Base-by-base conservation (phyloP, 2,113 vertebrate genomes). In the Ceyx melanurus region DNA sequence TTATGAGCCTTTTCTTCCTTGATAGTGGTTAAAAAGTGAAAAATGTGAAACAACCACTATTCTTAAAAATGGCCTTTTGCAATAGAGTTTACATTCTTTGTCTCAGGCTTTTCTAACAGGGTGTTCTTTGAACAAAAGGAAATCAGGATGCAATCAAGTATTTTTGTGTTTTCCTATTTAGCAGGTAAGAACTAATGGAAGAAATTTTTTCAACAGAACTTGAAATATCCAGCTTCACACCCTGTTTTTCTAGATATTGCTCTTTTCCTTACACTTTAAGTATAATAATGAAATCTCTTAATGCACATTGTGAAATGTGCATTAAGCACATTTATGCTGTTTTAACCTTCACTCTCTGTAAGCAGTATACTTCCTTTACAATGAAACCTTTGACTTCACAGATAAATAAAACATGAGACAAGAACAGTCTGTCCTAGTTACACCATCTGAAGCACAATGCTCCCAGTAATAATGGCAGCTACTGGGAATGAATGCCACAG, bases 391-490 rank as follows among this genome's bases (percentile, higher is more conserved):
- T 54, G 70, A 22, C 65, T 92, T 80, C 25, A 33, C 25, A 46
- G 70, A 62, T 91, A 68, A 83, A 94, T 74, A 79, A 93, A 94
- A 89, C 54, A 79, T 50, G 29, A 67, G 25, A 50, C n/a, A 31
- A 68, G 75, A 89, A 58, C 35, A 61, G 28, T 45, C 40, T 93
- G 77, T 50, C 81, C 81, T 76, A 79, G 57, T 93, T 94, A 71
- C 5, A 1, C 17, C 43, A 0, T n/a, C 23, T 65, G 9, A 62
- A 75, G 66, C 57, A 76, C 19, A 78, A 5, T 6, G 5, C 17
- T n/a, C 22, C 58, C 43, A 76, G 60, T 74, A 85, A 54, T 42
- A 64, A 67, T 29, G 29, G 75, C 28, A 71, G 31, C 56, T 74
- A 53, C 75, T 86, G 56, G 60, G 25, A 87, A 73, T 60, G 85